Evolutionary conservation across 1,140 invertebrate species (phyloP), one percentile per base, ranked within the genome.

Genomic region (Apolygus lucorum): DNA sequence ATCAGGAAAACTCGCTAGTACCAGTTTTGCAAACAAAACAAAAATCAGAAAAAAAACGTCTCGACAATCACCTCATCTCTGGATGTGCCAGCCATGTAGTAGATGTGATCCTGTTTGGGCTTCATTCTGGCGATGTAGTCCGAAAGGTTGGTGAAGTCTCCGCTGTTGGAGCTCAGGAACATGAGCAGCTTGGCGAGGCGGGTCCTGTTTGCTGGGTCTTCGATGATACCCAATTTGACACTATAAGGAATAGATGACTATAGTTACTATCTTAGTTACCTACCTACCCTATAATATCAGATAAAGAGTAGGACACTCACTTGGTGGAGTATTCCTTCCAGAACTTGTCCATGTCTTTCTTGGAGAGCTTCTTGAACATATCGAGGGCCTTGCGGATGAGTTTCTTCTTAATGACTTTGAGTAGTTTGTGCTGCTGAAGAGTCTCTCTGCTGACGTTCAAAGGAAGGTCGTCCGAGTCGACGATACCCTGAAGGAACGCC

Each of bases 301-400:
- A n/a, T n/a, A n/a, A n/a, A n/a, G n/a, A n/a, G n/a, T n/a, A 42
- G 17, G 17, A 8, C 34, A 83, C 85, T 84, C 78, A 90, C 87
- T 98, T 99, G 62, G 96, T 99, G 52, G 95, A 96, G 81, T 95
- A 99, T 80, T 99, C 97, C 77, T 98, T 97, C 96, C 96, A 99
- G 86, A 99, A 99, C 74, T 90, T 88, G 1, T 92, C 87, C 77
- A 94, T 98, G 26, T 95, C 90, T 68, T 94, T 93, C 67, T 91
- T 89, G 62, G 90, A 85, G 42, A 99, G 87, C 81, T 99, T 99
- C 82, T 99, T 99, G 52, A 99, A 87, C 96, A 98, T 99, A 77
- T 98, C 98, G 42, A 98, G 81, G 0, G 94, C 93, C 79, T 99
- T 99, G 52, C 97, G 86, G 1, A 99, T 90, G 27, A 99, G 82